phyloP scores from a whole-genome alignment of 2,888 invertebrate genomes.

The Steinernema hermaphroditum region DNA sequence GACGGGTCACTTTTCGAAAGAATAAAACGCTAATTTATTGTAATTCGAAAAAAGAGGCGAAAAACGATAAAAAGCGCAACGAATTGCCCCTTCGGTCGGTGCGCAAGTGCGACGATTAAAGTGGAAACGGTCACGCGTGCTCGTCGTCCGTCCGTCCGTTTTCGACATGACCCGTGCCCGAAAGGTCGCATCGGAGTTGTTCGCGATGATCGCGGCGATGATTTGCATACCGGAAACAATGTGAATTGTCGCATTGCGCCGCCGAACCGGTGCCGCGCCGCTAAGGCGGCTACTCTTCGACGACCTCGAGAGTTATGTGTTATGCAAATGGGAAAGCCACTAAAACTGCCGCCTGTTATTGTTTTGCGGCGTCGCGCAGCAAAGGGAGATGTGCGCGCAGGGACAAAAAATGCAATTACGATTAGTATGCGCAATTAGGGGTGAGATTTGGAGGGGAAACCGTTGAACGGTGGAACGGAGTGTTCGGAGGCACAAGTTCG shows the following conservation, averaged over 20 bases:
- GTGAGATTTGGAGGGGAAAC: constrained; percentile 1
- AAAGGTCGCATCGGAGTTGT: background rate
- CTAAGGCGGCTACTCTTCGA: background rate
- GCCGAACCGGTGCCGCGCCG: constrained; percentile 11
- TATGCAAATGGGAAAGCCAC: constrained; percentile 22
- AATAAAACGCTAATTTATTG: constrained; percentile 31
- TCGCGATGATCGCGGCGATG: background rate
- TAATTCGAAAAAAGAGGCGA: constrained; percentile 29
- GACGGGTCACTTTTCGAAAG: constrained; percentile 31
- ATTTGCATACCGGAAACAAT: constrained; percentile 31
- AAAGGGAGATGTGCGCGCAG: background rate
- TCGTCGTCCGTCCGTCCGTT: too few species aligned
- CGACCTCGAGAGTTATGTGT: constrained; percentile 31
- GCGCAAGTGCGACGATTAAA: background rate
- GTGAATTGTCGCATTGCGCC: constrained; percentile 9
- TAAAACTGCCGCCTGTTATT: constrained; percentile 25
- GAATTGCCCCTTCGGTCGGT: constrained; percentile 12
- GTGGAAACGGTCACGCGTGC: constrained; percentile 9
- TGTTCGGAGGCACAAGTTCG: background rate
- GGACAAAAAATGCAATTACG: constrained; percentile 28
- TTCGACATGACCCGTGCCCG: too few species aligned
- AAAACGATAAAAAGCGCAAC: constrained; percentile 30
- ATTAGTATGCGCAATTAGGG: constrained; percentile 29
- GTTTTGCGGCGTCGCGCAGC: background rate
- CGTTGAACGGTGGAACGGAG: background rate